Conservation (phyloP, 2,888 invertebrate genomes). For the Lingula anatina region DNA sequence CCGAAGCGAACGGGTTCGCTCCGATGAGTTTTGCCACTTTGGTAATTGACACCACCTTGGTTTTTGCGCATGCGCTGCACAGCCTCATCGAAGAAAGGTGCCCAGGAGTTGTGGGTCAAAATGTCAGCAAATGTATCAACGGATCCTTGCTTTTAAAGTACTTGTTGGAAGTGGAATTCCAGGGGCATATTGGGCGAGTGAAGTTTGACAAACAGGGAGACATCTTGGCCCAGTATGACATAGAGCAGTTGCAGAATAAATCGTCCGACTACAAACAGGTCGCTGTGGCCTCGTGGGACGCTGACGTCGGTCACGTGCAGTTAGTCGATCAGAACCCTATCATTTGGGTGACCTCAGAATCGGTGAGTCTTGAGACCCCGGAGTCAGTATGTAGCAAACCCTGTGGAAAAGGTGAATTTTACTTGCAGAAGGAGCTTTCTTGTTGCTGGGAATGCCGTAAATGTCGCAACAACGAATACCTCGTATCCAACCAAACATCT, state of each 20-base stretch:
- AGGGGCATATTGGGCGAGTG: slow-evolving; percentile 25
- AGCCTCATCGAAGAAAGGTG: slow-evolving; percentile 18
- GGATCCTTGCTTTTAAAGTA: slow-evolving; percentile 3
- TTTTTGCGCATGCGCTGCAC: slow-evolving; percentile 26
- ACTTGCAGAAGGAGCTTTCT: slow-evolving; percentile 11
- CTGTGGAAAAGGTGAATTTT: slow-evolving; percentile 1
- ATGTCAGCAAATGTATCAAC: slow-evolving; percentile 6
- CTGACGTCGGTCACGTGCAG: too few relatives aligned
- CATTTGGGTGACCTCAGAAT: too few relatives aligned
- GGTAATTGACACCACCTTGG: slow-evolving; percentile 27
- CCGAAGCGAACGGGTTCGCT: neutral
- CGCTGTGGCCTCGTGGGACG: neutral
- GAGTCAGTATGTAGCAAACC: slow-evolving; percentile 12
- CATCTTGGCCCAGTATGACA: slow-evolving; percentile 25
- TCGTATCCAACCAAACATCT: slow-evolving; percentile 9
- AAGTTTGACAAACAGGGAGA: slow-evolving; percentile 35
- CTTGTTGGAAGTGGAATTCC: slow-evolving; percentile 10
- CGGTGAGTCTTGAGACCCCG: too few relatives aligned
- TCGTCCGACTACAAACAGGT: neutral
- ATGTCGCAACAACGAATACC: slow-evolving; percentile 16
- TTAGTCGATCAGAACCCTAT: neutral
- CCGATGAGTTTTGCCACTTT: slow-evolving; percentile 5
- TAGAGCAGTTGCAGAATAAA: slow-evolving; percentile 15
- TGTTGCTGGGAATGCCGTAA: slow-evolving; percentile 23
- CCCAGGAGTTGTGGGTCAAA: slow-evolving; percentile 2